These are phyloP conservation scores for Chelonus insularis DNA, from an alignment of 1,140 invertebrate species.

Conservation along the genomic window DNA sequence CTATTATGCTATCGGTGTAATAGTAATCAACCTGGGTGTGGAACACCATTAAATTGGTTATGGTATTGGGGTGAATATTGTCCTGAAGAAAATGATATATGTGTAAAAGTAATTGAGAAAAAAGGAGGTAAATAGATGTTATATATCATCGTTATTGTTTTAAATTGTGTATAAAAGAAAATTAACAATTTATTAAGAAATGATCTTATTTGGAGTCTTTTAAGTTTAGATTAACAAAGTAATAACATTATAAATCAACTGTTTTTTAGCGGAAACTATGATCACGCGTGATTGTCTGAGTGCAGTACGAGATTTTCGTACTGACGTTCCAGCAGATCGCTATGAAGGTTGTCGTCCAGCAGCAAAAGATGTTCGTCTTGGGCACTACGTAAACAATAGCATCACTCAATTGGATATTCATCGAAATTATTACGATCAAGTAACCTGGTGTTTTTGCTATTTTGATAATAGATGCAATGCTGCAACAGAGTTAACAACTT, in stretches of 20 bases:
- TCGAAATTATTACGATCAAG: conserved; percentile 80
- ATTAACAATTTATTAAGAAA: too few relatives aligned
- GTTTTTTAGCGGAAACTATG: conserved; percentile 72
- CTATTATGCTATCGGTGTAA: conserved; percentile 89
- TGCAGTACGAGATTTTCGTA: conserved; percentile 72
- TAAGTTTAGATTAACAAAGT: too few relatives aligned
- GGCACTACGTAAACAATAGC: conserved; percentile 85
- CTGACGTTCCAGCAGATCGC: conserved; percentile 88
- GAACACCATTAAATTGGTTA: conserved; percentile 81
- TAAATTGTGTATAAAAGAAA: too few relatives aligned
- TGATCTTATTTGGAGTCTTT: too few relatives aligned
- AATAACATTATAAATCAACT: too few relatives aligned
- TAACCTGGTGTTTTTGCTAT: conserved; percentile 89
- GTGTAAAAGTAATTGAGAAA: conserved; percentile 86
- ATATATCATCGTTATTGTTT: too few relatives aligned
- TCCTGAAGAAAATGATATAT: conserved; percentile 82
- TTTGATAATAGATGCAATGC: conserved; percentile 87
- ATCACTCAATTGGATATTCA: conserved; percentile 85
- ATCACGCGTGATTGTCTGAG: conserved; percentile 88
- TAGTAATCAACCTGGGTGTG: conserved; percentile 86
- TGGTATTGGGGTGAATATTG: conserved; percentile 77
- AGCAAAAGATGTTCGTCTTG: conserved; percentile 76
- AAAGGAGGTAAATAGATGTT: conserved; percentile 72
- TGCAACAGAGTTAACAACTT: conserved; percentile 39
- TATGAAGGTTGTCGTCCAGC: conserved; percentile 87